Conservation (phyloP, 2,888 invertebrate species). For the Eilema sororculum region DNA sequence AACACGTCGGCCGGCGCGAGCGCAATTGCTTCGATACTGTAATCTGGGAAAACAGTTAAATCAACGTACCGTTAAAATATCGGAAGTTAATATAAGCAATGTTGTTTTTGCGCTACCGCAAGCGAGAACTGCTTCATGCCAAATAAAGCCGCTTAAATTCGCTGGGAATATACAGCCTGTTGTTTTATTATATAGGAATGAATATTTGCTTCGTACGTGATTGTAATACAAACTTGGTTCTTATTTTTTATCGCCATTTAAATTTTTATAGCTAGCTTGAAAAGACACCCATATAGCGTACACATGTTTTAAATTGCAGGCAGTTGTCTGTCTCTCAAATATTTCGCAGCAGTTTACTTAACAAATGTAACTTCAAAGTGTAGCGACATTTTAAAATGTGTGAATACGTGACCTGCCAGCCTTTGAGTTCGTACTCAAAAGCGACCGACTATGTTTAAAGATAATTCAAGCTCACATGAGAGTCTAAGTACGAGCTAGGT, state of each 20-base stretch:
- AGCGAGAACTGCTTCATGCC: conserved; percentile 13
- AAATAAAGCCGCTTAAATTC: conserved; percentile 9
- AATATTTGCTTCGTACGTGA: conserved; percentile 6
- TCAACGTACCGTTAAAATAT: conserved; percentile 43
- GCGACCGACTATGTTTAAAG: conserved; percentile 22
- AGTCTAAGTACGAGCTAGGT: not conserved
- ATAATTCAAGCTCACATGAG: not conserved
- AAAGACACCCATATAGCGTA: conserved; percentile 12
- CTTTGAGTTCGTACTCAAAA: conserved; percentile 24
- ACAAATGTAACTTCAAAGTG: conserved; percentile 18
- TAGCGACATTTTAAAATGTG: conserved; percentile 28
- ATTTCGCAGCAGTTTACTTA: conserved; percentile 15
- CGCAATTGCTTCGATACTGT: conserved; percentile 38
- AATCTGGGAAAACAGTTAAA: conserved; percentile 42
- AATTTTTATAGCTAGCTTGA: conserved; percentile 10
- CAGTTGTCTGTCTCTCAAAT: conserved; percentile 4
- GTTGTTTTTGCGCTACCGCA: conserved; percentile 31
- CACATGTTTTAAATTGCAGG: not conserved
- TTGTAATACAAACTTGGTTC: conserved; percentile 17
- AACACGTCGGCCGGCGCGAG: conserved; percentile 23
- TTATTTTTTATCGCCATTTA: conserved; percentile 27
- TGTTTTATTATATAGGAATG: conserved; percentile 7
- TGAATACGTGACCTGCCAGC: conserved; percentile 23
- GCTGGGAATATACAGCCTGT: conserved; percentile 11
- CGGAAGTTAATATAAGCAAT: conserved; percentile 32